Percentiles rank a stretch among this genome's conserved stretches.
Conservation (phyloP, 2,113 vertebrate genomes). For the Galeopterus variegatus region DNA sequence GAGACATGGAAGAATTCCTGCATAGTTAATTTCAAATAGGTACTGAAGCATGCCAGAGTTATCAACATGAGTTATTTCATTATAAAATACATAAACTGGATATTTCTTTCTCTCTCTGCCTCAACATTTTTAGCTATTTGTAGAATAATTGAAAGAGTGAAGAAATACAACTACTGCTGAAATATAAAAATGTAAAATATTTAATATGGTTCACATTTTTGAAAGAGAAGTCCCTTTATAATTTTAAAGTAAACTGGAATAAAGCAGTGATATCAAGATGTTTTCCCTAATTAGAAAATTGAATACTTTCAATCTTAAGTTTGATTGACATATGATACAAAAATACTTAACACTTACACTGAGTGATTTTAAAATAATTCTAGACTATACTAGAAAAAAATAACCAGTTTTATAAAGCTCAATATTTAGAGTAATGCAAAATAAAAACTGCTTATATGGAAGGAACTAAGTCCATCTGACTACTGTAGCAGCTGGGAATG, state of each 20-base stretch:
- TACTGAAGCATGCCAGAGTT: neutral
- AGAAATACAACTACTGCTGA: neutral
- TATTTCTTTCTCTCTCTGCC: neutral
- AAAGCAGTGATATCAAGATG: slow-evolving; percentile 41
- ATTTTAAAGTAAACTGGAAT: slow-evolving; percentile 44
- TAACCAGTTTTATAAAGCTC: neutral
- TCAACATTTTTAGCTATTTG: neutral
- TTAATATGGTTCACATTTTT: neutral
- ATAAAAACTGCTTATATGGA: neutral
- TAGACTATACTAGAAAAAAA: neutral
- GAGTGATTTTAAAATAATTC: slow-evolving; percentile 39
- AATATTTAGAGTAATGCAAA: neutral
- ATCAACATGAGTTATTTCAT: neutral
- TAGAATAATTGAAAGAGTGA: neutral
- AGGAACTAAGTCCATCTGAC: neutral
- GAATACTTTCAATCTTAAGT: neutral
- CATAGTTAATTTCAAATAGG: neutral
- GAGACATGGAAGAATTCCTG: neutral
- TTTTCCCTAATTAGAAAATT: slow-evolving; percentile 19
- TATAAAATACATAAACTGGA: neutral
- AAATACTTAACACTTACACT: neutral
- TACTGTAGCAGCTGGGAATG: neutral
- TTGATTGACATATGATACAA: neutral
- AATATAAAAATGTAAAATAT: neutral
- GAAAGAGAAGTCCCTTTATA: slow-evolving; percentile 29